phyloP scores from a whole-genome alignment of 2,888 invertebrate species.

The Ryuthela nishihirai region DNA sequence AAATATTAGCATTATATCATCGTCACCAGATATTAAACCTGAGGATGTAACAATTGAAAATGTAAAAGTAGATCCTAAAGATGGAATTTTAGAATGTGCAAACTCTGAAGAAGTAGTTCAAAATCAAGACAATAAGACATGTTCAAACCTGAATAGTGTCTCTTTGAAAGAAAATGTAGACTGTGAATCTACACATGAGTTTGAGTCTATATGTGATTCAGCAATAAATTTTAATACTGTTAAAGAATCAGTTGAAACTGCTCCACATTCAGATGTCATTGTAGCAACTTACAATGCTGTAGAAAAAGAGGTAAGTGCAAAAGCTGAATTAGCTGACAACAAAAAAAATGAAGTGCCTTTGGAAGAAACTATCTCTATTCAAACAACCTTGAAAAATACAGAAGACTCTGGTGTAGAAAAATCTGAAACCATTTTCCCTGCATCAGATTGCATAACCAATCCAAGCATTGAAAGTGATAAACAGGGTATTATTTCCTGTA shows the following conservation, averaged over 20 bases:
- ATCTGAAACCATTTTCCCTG: background rate
- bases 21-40: slow-evolving; percentile 1
- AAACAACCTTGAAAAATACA: background rate
- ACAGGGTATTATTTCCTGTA: background rate
- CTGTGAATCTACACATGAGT: background rate
- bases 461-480: background rate
- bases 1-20: slow-evolving; percentile 1
- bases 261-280: background rate
- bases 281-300: slow-evolving; percentile 3
- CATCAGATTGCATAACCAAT: background rate
- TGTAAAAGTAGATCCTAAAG: background rate
- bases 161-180: background rate
- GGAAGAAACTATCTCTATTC: background rate
- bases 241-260: no score
- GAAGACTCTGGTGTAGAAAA: background rate
- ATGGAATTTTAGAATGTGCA: no score
- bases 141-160: no score
- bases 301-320: background rate
- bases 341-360: background rate
- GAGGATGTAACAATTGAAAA: background rate
- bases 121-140: no score
- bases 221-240: no score
- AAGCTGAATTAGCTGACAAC: background rate
- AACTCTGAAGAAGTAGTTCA: no score
- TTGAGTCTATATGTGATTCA: background rate